Conservation (phyloP, 2,888 invertebrate species). For the Baronia brevicornis region DNA sequence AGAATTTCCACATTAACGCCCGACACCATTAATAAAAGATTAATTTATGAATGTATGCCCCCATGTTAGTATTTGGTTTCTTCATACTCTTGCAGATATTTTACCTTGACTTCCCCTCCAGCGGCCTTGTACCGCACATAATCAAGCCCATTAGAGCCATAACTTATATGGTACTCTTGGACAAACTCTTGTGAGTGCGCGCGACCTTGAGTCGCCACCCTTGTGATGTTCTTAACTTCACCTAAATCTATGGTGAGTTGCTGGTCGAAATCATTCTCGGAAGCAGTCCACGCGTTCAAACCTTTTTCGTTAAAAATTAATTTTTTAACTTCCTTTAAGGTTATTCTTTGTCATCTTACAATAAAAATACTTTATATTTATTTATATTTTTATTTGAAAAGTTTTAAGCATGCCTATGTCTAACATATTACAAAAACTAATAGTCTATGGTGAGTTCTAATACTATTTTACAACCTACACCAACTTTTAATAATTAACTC, state of each 20-base stretch:
- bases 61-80: no score
- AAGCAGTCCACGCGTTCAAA: constrained; percentile 94
- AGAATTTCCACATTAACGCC: no score
- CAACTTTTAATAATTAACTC: constrained; percentile 11
- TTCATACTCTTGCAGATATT: constrained; percentile 2
- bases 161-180: constrained; percentile 94
- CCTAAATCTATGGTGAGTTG: constrained; percentile 93
- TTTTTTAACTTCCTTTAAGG: constrained; percentile 9
- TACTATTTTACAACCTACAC: no score
- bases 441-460: no score
- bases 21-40: no score
- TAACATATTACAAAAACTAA: no score
- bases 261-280: constrained; percentile 93
- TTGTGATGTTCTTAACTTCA: constrained; percentile 89
- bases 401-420: constrained; percentile 13
- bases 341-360: constrained; percentile 1
- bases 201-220: constrained; percentile 92
- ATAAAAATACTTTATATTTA: constrained; percentile 6
- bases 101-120: constrained; percentile 93
- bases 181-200: constrained; percentile 93
- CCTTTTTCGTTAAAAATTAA: constrained; percentile 69
- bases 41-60: no score
- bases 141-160: constrained; percentile 92
- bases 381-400: constrained; percentile 8
- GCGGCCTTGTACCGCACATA: constrained; percentile 92